These are phyloP conservation scores for Platycnemis pennipes DNA, from an alignment of 2,888 invertebrate genomes.

Conservation along the genomic window DNA sequence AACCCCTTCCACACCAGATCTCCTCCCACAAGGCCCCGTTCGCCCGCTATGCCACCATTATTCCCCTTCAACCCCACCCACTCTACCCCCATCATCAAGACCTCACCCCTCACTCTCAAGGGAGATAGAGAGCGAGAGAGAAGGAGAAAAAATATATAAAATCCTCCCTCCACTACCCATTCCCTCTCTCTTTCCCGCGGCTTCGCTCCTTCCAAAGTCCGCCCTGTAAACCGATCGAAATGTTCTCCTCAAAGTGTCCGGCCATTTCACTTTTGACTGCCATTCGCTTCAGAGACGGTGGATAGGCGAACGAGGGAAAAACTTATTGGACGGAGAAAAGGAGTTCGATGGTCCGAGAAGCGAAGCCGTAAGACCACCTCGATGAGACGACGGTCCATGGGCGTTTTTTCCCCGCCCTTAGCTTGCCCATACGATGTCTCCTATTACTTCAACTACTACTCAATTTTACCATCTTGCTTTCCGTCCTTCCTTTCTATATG, in stretches of 20 bases:
- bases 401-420: neutral
- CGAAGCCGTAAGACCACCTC: neutral
- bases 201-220: neutral
- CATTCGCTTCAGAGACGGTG: neutral
- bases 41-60: neutral
- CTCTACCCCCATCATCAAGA: neutral
- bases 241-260: conserved; percentile 28
- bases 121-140: neutral
- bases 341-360: neutral
- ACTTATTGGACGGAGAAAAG: neutral
- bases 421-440: neutral
- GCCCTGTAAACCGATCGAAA: conserved; percentile 9
- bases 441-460: neutral
- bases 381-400: neutral
- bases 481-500: neutral
- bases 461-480: neutral
- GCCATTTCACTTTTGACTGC: conserved; percentile 41
- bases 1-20: neutral
- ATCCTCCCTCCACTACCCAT: neutral
- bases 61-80: neutral
- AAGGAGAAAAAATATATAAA: neutral
- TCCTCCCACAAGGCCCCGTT: neutral
- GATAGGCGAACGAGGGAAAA: conserved; percentile 13
- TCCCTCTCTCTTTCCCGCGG: neutral
- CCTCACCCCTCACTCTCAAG: neutral